Evolutionary conservation across 2,888 invertebrate genomes (phyloP).

Genomic region (Falcaria lacertinaria): DNA sequence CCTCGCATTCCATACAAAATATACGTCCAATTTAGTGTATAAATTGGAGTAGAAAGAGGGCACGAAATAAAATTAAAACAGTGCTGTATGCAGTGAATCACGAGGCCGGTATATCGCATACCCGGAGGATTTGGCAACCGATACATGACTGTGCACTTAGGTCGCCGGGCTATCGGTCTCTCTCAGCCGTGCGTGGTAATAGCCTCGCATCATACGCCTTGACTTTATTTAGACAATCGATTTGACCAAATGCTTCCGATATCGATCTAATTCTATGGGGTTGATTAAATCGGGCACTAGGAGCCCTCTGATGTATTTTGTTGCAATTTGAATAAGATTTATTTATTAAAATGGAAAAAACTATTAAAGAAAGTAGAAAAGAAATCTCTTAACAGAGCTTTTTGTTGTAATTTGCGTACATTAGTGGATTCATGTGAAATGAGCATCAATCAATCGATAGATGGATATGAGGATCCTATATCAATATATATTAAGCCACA

Average conservation of each 20-base stretch:
- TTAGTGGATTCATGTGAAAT: no score
- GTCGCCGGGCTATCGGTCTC: conserved; percentile 29
- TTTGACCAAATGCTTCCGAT: not conserved
- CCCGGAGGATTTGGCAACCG: conserved; percentile 72
- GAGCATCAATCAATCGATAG: no score
- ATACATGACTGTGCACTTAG: conserved; percentile 76
- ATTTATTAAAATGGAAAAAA: no score
- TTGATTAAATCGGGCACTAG: no score
- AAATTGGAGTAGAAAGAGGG: conserved; percentile 46
- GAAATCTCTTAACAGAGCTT: no score
- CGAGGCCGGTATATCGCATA: conserved; percentile 42
- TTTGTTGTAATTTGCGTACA: no score
- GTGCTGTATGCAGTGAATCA: conserved; percentile 59
- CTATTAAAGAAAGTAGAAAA: no score
- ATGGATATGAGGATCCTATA: no score
- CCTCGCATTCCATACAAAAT: conserved; percentile 37
- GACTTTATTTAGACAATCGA: not conserved
- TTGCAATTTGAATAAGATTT: no score
- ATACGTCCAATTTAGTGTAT: conserved; percentile 53
- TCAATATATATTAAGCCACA: no score
- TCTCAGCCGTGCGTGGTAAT: conserved; percentile 17
- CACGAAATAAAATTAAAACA: conserved; percentile 68
- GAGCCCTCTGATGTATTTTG: no score
- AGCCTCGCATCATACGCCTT: conserved; percentile 16
- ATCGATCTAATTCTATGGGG: no score